Percentiles rank a stretch among this genome's conserved stretches.
Evolutionary conservation across 2,888 invertebrate species (phyloP).

Genomic region (Nycteola revayana): DNA sequence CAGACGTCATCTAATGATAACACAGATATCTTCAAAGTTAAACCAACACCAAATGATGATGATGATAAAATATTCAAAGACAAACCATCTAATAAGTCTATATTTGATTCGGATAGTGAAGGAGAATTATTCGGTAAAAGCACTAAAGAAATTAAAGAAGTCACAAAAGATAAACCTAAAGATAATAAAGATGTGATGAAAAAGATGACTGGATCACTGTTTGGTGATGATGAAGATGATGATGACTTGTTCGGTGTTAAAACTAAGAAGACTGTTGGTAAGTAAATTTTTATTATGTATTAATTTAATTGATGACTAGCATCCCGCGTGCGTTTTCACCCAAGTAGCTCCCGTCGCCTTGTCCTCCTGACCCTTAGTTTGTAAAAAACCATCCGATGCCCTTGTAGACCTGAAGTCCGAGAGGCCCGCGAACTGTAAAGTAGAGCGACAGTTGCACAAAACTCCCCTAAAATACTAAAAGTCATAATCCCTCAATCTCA

Average conservation of each 20-base stretch:
- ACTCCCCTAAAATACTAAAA: too few relatives aligned
- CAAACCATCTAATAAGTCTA: constrained; percentile 28
- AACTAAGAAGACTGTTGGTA: constrained; percentile 40
- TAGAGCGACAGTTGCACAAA: too few relatives aligned
- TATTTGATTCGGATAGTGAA: constrained; percentile 64
- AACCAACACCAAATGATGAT: too few relatives aligned
- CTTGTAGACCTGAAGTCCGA: too few relatives aligned
- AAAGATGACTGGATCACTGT: constrained; percentile 49
- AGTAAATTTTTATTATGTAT: constrained; percentile 17
- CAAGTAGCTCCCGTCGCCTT: too few relatives aligned
- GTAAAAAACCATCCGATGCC: too few relatives aligned
- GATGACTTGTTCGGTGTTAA: constrained; percentile 60
- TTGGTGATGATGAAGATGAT: constrained; percentile 63
- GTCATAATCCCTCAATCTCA: too few relatives aligned
- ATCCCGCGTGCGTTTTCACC: too few relatives aligned
- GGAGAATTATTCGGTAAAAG: constrained; percentile 53
- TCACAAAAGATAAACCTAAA: constrained; percentile 24
- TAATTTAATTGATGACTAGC: constrained; percentile 1
- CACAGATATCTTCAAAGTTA: too few relatives aligned
- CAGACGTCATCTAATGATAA: too few relatives aligned
- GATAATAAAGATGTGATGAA: constrained; percentile 26
- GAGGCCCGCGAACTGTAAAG: too few relatives aligned
- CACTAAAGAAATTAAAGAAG: constrained; percentile 27
- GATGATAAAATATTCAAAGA: constrained; percentile 55
- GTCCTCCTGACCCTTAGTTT: too few relatives aligned